These are phyloP conservation scores for Thecophora atra DNA, from an alignment of 2,888 invertebrate genomes.

Conservation along the genomic window DNA sequence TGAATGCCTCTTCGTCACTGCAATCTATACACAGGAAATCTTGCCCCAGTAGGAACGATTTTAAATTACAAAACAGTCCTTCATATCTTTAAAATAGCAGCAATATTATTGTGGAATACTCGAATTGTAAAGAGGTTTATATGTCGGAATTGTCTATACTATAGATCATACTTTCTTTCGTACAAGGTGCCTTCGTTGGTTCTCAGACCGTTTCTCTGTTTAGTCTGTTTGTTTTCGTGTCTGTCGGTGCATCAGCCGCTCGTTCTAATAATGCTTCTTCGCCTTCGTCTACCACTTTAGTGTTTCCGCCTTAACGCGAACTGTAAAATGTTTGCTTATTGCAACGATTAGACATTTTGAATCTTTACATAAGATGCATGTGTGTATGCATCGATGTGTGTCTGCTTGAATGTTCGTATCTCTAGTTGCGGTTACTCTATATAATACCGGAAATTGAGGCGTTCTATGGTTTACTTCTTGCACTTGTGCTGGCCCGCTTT, in stretches of 20 bases:
- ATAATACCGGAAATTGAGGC: slow-evolving; percentile 42
- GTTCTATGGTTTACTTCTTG: slow-evolving; percentile 37
- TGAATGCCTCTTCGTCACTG: background rate
- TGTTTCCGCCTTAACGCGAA: slow-evolving; percentile 53
- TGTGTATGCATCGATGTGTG: slow-evolving; percentile 8
- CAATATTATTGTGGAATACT: too few species aligned
- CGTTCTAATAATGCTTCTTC: background rate
- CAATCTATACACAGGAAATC: too few species aligned
- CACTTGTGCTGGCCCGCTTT: slow-evolving; percentile 20
- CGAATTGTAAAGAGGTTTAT: too few species aligned
- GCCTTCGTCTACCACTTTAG: slow-evolving; percentile 40
- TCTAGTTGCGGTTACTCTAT: slow-evolving; percentile 29
- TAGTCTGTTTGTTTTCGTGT: background rate
- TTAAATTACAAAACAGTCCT: too few species aligned
- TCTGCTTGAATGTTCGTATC: slow-evolving; percentile 28
- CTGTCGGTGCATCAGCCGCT: background rate
- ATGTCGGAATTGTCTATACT: too few species aligned
- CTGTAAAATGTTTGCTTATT: slow-evolving; percentile 34
- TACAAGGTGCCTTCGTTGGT: too few species aligned
- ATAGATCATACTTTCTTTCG: too few species aligned
- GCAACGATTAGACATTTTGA: slow-evolving; percentile 27
- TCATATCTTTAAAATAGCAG: too few species aligned
- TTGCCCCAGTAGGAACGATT: too few species aligned
- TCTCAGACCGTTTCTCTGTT: slow-evolving; percentile 7
- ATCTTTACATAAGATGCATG: slow-evolving; percentile 7